Conservation (phyloP, 2,888 invertebrate genomes). For the Acrobasis suavella region DNA sequence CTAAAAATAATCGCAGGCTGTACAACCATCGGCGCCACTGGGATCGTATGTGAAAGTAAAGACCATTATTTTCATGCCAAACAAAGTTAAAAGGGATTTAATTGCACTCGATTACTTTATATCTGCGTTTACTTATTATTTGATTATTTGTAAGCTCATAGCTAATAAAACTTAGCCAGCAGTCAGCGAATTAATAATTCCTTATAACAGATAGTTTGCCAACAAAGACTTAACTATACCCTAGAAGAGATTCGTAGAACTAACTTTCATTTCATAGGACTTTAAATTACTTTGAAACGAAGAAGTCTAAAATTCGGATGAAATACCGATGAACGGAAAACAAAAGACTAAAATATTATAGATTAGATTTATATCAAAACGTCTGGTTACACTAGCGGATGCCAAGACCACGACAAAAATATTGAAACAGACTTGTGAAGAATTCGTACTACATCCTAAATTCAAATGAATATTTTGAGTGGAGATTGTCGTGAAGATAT, state of each 20-base stretch:
- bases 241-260: too few species aligned
- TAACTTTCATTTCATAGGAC: not conserved
- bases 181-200: not conserved
- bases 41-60: slow-evolving; percentile 79
- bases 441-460: not conserved
- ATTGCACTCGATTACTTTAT: slow-evolving; percentile 19
- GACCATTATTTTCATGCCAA: slow-evolving; percentile 60
- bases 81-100: slow-evolving; percentile 40
- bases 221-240: too few species aligned
- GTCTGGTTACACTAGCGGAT: not conserved
- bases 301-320: not conserved
- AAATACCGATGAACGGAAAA: not conserved
- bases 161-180: not conserved
- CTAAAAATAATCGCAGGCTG: slow-evolving; percentile 83
- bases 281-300: not conserved
- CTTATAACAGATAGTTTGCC: too few species aligned
- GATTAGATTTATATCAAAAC: slow-evolving; percentile 5
- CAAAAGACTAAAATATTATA: slow-evolving; percentile 11
- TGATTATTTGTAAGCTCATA: not conserved
- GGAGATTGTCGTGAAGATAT: too few species aligned
- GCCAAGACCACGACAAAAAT: slow-evolving; percentile 1
- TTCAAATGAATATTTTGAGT: not conserved
- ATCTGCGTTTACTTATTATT: slow-evolving; percentile 1
- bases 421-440: not conserved
- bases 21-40: slow-evolving; percentile 76